Evolutionary conservation across 2,888 invertebrate species (phyloP), one percentile per base, ranked within the genome.

Genomic region (Frankliniella fusca): DNA sequence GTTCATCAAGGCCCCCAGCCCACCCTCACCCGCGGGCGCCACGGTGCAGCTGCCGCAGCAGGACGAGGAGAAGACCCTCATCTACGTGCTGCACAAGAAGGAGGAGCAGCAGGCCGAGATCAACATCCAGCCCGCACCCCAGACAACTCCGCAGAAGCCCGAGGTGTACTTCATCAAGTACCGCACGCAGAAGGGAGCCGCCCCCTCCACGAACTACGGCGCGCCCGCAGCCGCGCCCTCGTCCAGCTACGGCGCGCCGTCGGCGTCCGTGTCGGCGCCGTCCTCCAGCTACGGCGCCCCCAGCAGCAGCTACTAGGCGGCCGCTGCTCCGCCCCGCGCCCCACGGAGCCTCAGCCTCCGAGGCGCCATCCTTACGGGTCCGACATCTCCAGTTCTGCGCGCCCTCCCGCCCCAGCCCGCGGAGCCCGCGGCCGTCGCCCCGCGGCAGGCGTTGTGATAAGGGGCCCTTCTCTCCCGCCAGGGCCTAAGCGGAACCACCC

Each of bases 91-190:
- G 70, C 70, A 70, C 70, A 70, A 70, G 70, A 70, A 85, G 11
- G 85, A 86, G 61, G 85, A 86, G 81, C 86, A 85, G 83, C 86
- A 86, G 83, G 86, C 87, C 48, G 85, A 86, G 85, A 85, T 86
- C 82, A 84, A 84, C 70, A 86, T 86, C 61, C 50, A 80, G 85
- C 27, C 86, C 85, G 61, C 84, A 84, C 20, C 86, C 86, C 49
- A 86, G 86, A 12, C 85, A 85, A 80, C 86, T 86, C 70, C 84
- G 9, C 70, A 85, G 83, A 87, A 87, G 83, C 87, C 87, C 15
- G 87, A 87, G 84, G 87, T 87, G 12, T 86, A 86, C 85, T 87
- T 87, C 84, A 86, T 87, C 83, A 85, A 86, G 15, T 87, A 87
- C 85, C 70, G 86, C 70, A 70, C 70, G 5, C 70, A 70, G 70